Conservation (phyloP, 2,888 invertebrate genomes). For the Trisateles emortualis region DNA sequence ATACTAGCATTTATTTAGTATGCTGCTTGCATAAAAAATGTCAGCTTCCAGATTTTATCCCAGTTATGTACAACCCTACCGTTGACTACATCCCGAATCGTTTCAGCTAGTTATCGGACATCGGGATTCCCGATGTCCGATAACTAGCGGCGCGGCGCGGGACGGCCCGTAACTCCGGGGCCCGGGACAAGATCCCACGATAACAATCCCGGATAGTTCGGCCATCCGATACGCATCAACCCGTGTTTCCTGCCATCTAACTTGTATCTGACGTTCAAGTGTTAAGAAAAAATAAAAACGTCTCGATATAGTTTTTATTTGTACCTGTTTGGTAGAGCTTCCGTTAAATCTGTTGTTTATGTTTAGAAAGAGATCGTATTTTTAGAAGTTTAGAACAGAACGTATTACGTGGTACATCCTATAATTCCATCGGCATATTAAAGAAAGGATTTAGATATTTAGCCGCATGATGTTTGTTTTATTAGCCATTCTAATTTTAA, state of each 20-base stretch:
- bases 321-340: conserved; percentile 26
- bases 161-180: conserved; percentile 60
- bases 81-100: conserved; percentile 15
- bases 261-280: conserved; percentile 42
- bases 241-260: conserved; percentile 58
- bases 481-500: conserved; percentile 8
- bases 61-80: conserved; percentile 19
- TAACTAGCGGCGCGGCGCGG: conserved; percentile 60
- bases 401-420: conserved; percentile 3
- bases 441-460: conserved; percentile 10
- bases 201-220: conserved; percentile 61
- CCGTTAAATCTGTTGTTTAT: conserved; percentile 41
- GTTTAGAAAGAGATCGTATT: conserved; percentile 18
- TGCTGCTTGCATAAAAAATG: not conserved
- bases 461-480: conserved; percentile 3
- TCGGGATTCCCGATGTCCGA: conserved; percentile 57
- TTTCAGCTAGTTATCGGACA: no score
- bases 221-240: conserved; percentile 68
- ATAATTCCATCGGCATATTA: not conserved
- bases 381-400: conserved; percentile 15
- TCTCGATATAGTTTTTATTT: conserved; percentile 9
- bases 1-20: no score
- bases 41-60: conserved; percentile 15
- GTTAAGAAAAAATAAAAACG: conserved; percentile 21
- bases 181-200: conserved; percentile 60